These are phyloP conservation scores for Acrobasis consociella DNA, from an alignment of 2,888 invertebrate species.

Conservation along the genomic window DNA sequence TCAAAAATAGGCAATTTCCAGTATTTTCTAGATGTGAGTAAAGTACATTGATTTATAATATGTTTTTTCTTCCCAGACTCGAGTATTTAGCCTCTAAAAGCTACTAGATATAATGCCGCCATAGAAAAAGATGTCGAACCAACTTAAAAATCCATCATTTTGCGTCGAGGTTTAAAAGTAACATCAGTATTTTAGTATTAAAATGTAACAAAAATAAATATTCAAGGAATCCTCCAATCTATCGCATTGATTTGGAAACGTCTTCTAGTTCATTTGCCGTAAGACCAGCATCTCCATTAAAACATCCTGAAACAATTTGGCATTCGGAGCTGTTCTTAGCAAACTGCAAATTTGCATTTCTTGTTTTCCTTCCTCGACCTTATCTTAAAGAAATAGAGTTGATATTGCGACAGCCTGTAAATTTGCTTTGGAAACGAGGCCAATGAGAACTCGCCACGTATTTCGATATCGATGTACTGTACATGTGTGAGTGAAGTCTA, in stretches of 20 bases:
- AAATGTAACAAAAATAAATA: too few relatives aligned
- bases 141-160: too few relatives aligned
- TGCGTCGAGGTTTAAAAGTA: too few relatives aligned
- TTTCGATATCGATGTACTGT: slow-evolving; percentile 40
- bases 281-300: slow-evolving; percentile 46
- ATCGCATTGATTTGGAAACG: slow-evolving; percentile 41
- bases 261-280: slow-evolving; percentile 50
- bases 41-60: too few relatives aligned
- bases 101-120: too few relatives aligned
- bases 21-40: too few relatives aligned
- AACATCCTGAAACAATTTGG: slow-evolving; percentile 57
- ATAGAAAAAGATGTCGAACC: too few relatives aligned
- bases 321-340: slow-evolving; percentile 34
- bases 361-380: not conserved
- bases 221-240: slow-evolving; percentile 30
- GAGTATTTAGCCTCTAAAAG: too few relatives aligned
- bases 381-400: not conserved
- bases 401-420: slow-evolving; percentile 10
- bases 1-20: too few relatives aligned
- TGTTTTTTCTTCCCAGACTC: too few relatives aligned
- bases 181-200: too few relatives aligned
- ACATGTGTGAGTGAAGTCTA: slow-evolving; percentile 30
- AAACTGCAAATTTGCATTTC: slow-evolving; percentile 13
- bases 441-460: slow-evolving; percentile 38
- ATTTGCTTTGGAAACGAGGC: slow-evolving; percentile 30